A percentile compares a stretch with the other conserved stretches of the same genome.
Conservation (phyloP, 2,888 invertebrate species). For the Sesamia inferens region DNA sequence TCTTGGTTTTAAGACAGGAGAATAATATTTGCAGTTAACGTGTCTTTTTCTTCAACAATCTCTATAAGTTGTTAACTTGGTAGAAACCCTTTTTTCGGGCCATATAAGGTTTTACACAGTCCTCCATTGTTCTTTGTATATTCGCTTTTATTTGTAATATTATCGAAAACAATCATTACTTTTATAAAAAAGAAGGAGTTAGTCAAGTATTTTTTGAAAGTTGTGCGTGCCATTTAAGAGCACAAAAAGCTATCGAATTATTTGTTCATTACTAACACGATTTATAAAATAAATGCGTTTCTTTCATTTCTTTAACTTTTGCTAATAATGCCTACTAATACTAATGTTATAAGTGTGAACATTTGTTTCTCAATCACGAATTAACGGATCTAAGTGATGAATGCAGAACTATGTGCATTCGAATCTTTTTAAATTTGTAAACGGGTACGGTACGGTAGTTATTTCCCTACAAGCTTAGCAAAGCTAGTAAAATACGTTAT, state of each 20-base stretch:
- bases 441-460: background rate
- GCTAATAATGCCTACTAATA: no score
- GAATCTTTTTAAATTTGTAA: background rate
- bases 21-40: background rate
- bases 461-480: background rate
- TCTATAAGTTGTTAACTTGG: background rate
- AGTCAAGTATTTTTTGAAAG: conserved; percentile 43
- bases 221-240: conserved; percentile 19
- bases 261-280: conserved; percentile 22
- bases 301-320: no score
- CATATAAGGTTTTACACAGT: background rate
- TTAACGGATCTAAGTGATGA: background rate
- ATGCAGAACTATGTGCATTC: background rate
- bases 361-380: conserved; percentile 9
- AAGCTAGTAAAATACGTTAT: background rate
- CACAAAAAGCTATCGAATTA: conserved; percentile 36
- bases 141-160: background rate
- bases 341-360: conserved; percentile 5
- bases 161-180: conserved; percentile 3
- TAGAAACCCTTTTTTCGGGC: background rate
- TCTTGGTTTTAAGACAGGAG: background rate
- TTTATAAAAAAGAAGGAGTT: background rate
- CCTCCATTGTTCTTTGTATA: background rate
- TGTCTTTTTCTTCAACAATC: background rate
- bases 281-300: conserved; percentile 25